Evolutionary conservation across 1,140 invertebrate genomes (phyloP).

Genomic region (Drosophila persimilis): DNA sequence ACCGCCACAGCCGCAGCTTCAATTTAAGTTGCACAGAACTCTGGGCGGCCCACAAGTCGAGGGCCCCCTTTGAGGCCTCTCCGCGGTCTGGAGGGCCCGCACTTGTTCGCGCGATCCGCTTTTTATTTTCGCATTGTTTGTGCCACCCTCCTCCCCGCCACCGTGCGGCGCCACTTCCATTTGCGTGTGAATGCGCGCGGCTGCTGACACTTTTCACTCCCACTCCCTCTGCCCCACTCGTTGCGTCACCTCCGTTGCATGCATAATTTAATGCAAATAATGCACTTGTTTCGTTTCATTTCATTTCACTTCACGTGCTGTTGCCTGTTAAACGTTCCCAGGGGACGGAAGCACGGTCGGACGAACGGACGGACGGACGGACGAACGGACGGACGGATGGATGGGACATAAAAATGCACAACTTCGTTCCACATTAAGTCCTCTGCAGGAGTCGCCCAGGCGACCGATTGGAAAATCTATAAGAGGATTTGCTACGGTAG

Average conservation of each 20-base stretch:
- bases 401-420: conserved; percentile 55
- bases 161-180: conserved; percentile 11
- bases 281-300: conserved; percentile 80
- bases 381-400: conserved; percentile 8
- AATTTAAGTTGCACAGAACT: conserved; percentile 74
- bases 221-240: neutral
- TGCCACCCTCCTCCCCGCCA: conserved; percentile 9
- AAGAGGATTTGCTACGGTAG: no score
- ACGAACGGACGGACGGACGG: conserved; percentile 1
- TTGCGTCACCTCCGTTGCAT: conserved; percentile 46
- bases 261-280: conserved; percentile 82
- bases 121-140: conserved; percentile 77
- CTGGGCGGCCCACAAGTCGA: conserved; percentile 41
- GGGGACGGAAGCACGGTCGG: conserved; percentile 6
- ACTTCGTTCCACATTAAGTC: conserved; percentile 70
- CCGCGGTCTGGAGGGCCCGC: conserved; percentile 31
- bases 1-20: conserved; percentile 38
- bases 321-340: conserved; percentile 56
- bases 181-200: conserved; percentile 69
- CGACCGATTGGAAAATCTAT: conserved; percentile 27
- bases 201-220: conserved; percentile 66
- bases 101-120: conserved; percentile 70
- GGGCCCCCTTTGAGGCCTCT: conserved; percentile 30
- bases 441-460: conserved; percentile 23
- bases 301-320: conserved; percentile 75